phyloP scores from a whole-genome alignment of 2,888 invertebrate genomes.

The Drosophila kuntzei region DNA sequence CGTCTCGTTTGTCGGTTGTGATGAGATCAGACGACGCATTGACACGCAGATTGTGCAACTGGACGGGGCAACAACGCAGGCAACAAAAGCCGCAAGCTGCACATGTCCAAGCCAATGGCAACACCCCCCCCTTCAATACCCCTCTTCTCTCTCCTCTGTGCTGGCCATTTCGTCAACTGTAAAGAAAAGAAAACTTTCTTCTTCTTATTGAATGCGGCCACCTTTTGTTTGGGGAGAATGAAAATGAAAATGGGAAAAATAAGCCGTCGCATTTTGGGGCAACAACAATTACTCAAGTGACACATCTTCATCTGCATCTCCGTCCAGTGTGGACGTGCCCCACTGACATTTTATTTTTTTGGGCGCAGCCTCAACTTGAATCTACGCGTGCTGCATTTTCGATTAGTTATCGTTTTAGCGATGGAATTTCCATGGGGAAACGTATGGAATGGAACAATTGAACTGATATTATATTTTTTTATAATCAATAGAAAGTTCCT shows the following conservation, averaged over 20 bases:
- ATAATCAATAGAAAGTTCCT: neutral
- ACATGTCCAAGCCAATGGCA: slow-evolving; percentile 58
- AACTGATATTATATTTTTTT: neutral
- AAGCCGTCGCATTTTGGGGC: slow-evolving; percentile 26
- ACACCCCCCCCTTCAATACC: neutral
- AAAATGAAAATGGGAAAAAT: slow-evolving; percentile 34
- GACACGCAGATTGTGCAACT: slow-evolving; percentile 78
- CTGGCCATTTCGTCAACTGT: slow-evolving; percentile 5
- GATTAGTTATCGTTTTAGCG: slow-evolving; percentile 39
- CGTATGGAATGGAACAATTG: slow-evolving; percentile 19
- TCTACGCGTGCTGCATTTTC: slow-evolving; percentile 71
- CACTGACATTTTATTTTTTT: slow-evolving; percentile 8
- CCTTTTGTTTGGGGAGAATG: slow-evolving; percentile 42
- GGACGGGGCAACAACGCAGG: slow-evolving; percentile 18
- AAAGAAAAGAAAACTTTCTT: slow-evolving; percentile 51
- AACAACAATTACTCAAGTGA: slow-evolving; percentile 77
- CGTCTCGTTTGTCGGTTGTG: slow-evolving; percentile 37
- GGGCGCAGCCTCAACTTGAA: slow-evolving; percentile 56
- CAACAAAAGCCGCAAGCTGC: slow-evolving; percentile 67
- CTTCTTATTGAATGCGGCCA: slow-evolving; percentile 11
- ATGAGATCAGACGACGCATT: slow-evolving; percentile 66
- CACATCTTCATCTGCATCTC: slow-evolving; percentile 57
- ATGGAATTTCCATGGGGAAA: slow-evolving; percentile 1
- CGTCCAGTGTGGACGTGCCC: slow-evolving; percentile 23
- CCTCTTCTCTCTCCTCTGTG: neutral